Evolutionary conservation across 2,113 vertebrate species (phyloP), one percentile per base, ranked within the genome.

Genomic region (Nettapus auritus): DNA sequence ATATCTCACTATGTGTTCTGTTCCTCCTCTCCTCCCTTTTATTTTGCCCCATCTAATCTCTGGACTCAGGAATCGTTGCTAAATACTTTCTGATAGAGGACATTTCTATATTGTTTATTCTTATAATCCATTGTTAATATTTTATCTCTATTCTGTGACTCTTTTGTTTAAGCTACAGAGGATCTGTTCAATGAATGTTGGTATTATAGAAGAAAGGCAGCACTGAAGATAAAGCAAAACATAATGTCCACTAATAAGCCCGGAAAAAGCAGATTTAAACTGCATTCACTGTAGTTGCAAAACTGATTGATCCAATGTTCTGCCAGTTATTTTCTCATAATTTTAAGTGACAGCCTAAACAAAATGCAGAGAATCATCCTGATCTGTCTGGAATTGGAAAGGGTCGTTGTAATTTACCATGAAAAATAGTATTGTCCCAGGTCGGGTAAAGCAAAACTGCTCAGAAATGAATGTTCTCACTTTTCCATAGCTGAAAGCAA

Each of bases 51-150:
- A 15, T 88, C 38, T 93, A 68, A 94, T 92, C 78, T 94, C 92
- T 95, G 92, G 90, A 96, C 96, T 96, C 97, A 94, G 96, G 97
- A 96, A 96, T 96, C 88, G 68, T 55, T 88, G 86, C 92, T 95
- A 84, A 93, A 91, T 96, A 90, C 63, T 93, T 97, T 95, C 86
- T 84, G 76, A 88, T 94, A 92, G 81, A 96, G 57, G 75, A 96
- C 86, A 68, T 74, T 90, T 95, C 86, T 95, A 59, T 91, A 70
- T 95, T 89, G 84, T 95, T 95, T 92, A 62, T 95, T 93, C 71
- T 95, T 86, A 59, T 91, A 93, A 85, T 80, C 91, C 86, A 64
- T 74, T 93, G 87, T 82, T 96, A 92, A 91, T 96, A 84, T 92
- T 92, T 95, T 95, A 56, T 92, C 78, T 88, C 75, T 93, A 14